These are phyloP conservation scores for Antheraea assamensis DNA, from an alignment of 2,888 invertebrate species.

Conservation along the genomic window DNA sequence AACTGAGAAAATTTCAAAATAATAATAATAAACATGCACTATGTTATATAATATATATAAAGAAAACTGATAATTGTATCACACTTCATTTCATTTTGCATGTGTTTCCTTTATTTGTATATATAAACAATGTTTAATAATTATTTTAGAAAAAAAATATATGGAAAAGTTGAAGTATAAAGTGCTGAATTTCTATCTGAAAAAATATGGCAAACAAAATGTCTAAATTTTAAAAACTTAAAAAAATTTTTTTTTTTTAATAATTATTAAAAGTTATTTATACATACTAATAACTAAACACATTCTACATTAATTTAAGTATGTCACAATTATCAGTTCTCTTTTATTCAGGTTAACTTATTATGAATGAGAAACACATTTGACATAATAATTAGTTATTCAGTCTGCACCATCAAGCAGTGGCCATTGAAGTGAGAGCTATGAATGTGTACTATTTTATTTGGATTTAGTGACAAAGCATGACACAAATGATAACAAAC, in stretches of 20 bases:
- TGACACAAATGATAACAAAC: conserved; percentile 17
- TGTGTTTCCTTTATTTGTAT: too few relatives aligned
- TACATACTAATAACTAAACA: neutral
- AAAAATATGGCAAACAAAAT: neutral
- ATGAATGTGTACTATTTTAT: conserved; percentile 13
- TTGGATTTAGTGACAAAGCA: conserved; percentile 17
- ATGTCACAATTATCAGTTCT: neutral
- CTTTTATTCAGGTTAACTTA: conserved; percentile 22
- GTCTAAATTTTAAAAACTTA: neutral
- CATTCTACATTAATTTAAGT: neutral
- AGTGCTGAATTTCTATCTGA: neutral
- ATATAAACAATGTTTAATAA: too few relatives aligned
- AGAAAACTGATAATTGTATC: too few relatives aligned
- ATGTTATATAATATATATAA: too few relatives aligned
- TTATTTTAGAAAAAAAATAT: too few relatives aligned
- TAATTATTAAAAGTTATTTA: neutral
- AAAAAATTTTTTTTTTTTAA: neutral
- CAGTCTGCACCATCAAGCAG: conserved; percentile 44
- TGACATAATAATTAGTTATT: conserved; percentile 52
- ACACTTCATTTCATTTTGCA: too few relatives aligned
- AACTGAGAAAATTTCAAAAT: too few relatives aligned
- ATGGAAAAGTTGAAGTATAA: neutral
- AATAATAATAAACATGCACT: too few relatives aligned
- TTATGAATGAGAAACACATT: conserved; percentile 30
- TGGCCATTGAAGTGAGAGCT: conserved; percentile 52